phyloP scores from a whole-genome alignment of 1,140 invertebrate species.

The Nebria ingens region DNA sequence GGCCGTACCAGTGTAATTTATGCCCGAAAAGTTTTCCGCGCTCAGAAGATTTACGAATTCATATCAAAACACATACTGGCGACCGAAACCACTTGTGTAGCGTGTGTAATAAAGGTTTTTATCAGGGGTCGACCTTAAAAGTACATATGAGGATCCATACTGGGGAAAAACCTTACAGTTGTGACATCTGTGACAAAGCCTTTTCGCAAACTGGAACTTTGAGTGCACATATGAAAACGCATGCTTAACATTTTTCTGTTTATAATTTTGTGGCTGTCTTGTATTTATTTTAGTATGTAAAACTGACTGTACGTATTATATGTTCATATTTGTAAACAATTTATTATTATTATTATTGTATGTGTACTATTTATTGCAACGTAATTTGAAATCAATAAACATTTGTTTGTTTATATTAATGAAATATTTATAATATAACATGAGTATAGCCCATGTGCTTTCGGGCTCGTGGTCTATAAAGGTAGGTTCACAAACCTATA shows the following conservation, averaged over 20 bases:
- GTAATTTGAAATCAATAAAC: no score
- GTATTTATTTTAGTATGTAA: no score
- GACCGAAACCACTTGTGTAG: slow-evolving; percentile 26
- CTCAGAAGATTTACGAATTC: not conserved
- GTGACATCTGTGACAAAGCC: slow-evolving; percentile 28
- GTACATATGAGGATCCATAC: slow-evolving; percentile 34
- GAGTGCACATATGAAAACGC: slow-evolving; percentile 28
- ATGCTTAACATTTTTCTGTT: slow-evolving; percentile 21
- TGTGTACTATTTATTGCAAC: no score
- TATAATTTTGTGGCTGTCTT: no score
- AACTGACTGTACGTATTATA: no score
- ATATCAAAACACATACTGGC: slow-evolving; percentile 18
- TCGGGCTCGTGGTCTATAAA: no score
- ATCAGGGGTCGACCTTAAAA: slow-evolving; percentile 28
- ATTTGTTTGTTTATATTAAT: no score
- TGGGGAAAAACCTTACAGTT: slow-evolving; percentile 30
- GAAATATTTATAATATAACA: no score
- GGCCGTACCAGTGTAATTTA: slow-evolving; percentile 46
- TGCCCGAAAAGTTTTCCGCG: slow-evolving; percentile 36
- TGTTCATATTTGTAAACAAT: no score
- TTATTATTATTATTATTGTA: no score
- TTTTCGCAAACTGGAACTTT: slow-evolving; percentile 30
- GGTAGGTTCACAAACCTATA: no score
- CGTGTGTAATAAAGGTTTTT: slow-evolving; percentile 30
- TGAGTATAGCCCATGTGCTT: no score